A percentile compares a stretch with the other conserved stretches of the same genome.
Evolutionary conservation across 2,888 invertebrate genomes (phyloP).

Genomic region (Colletes collaris): DNA sequence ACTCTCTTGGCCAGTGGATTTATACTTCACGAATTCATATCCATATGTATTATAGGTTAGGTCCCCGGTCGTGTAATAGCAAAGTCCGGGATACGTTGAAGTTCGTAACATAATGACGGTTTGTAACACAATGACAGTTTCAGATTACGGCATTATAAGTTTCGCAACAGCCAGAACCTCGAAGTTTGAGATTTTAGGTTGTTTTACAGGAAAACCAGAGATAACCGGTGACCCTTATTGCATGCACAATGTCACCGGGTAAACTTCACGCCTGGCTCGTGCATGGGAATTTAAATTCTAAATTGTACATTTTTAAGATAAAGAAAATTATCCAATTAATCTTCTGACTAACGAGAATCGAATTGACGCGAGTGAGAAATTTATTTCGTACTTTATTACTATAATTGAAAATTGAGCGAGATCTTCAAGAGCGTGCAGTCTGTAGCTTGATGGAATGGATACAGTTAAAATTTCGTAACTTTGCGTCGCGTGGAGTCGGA

Average conservation of each 20-base stretch:
- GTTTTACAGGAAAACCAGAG: constrained; percentile 52
- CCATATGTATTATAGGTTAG: constrained; percentile 25
- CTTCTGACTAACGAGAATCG: neutral
- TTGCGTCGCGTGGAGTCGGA: neutral
- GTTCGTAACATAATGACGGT: constrained; percentile 47
- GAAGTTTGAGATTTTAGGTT: constrained; percentile 53
- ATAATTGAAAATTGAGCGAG: too few species aligned
- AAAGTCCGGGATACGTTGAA: constrained; percentile 38
- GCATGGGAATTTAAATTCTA: constrained; percentile 4
- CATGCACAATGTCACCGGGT: constrained; percentile 36
- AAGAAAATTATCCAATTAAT: too few species aligned
- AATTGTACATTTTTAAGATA: neutral
- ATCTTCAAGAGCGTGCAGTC: too few species aligned
- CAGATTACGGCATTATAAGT: constrained; percentile 73
- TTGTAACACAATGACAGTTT: constrained; percentile 73
- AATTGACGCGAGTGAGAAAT: too few species aligned
- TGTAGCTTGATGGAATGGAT: neutral
- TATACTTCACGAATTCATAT: constrained; percentile 20
- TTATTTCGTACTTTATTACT: too few species aligned
- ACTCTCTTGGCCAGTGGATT: neutral
- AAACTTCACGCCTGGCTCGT: constrained; percentile 26
- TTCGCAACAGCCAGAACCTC: constrained; percentile 45
- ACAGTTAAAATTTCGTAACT: neutral
- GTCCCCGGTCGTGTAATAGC: constrained; percentile 17
- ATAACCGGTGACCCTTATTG: constrained; percentile 44